Percentiles rank a stretch among this genome's conserved stretches.
Conservation (phyloP, 2,113 vertebrate species). For the Chinchilla lanigera region DNA sequence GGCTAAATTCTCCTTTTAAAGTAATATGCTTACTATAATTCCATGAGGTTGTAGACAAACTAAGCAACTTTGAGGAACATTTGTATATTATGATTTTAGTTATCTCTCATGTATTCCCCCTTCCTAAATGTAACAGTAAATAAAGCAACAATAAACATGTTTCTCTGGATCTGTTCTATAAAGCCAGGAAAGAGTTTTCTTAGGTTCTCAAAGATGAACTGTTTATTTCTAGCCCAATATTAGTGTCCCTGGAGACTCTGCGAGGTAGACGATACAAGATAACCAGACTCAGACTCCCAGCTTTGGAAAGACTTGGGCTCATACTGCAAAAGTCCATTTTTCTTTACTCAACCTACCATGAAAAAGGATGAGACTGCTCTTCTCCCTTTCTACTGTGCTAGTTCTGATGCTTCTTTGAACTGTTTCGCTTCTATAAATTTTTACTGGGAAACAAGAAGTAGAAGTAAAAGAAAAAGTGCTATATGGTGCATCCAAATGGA, state of each 20-base stretch:
- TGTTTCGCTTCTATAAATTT: not conserved
- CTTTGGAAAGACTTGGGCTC: not conserved
- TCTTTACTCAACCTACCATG: not conserved
- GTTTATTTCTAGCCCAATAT: not conserved
- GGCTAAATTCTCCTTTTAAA: conserved; percentile 55
- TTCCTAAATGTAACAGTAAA: conserved; percentile 27
- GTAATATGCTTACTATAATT: not conserved
- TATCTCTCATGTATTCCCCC: not conserved
- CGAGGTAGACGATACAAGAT: not conserved
- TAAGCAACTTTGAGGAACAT: not conserved
- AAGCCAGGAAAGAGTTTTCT: not conserved
- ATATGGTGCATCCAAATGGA: not conserved
- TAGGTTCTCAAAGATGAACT: not conserved
- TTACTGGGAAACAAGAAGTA: not conserved
- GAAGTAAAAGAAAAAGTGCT: not conserved
- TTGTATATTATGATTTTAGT: not conserved
- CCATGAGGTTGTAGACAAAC: not conserved
- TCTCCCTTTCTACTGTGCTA: not conserved
- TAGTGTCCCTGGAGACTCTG: not conserved
- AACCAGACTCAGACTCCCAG: not conserved
- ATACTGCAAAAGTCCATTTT: not conserved
- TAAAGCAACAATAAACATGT: conserved; percentile 19
- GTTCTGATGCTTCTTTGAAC: not conserved
- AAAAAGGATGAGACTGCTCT: not conserved
- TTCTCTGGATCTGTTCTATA: not conserved